Conservation (phyloP, 2,113 vertebrate species). For the Salminus brasiliensis region DNA sequence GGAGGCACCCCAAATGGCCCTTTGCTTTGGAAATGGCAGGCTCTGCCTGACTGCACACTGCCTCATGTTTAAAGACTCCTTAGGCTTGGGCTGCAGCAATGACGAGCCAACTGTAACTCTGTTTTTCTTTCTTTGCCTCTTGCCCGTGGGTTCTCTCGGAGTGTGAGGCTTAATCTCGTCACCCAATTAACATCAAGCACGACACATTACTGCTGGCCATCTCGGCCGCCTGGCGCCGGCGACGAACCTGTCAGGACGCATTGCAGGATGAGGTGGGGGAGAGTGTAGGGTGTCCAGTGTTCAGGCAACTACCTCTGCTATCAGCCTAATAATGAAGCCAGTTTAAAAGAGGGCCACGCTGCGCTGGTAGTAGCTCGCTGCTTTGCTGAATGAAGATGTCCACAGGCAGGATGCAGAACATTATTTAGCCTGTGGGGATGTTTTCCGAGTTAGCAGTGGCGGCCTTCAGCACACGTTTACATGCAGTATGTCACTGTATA, state of each 20-base stretch:
- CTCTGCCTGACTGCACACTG: slow-evolving; percentile 8
- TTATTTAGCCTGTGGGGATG: background rate
- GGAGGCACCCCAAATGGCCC: background rate
- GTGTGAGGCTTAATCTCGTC: slow-evolving; percentile 4
- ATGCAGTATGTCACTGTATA: too few relatives aligned
- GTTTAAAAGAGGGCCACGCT: background rate
- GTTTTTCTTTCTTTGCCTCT: slow-evolving; percentile 1
- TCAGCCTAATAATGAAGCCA: background rate
- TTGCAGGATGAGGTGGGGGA: slow-evolving; percentile 1
- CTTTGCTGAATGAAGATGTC: background rate
- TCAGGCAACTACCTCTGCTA: background rate
- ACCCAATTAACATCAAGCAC: slow-evolving; percentile 42
- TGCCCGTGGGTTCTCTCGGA: background rate
- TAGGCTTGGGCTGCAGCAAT: background rate
- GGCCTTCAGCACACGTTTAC: too few relatives aligned
- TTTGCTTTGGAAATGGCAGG: background rate
- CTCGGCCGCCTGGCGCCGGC: slow-evolving; percentile 1
- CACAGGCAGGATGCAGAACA: background rate
- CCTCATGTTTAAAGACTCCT: background rate
- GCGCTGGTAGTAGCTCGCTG: background rate
- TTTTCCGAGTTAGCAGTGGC: background rate
- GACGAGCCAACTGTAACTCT: background rate
- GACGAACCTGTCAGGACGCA: slow-evolving; percentile 10
- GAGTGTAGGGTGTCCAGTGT: background rate
- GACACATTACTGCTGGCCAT: slow-evolving; percentile 30